Evolutionary conservation across 2,797 vertebrate species (phyloP).

Genomic region (Spheniscus humboldti): DNA sequence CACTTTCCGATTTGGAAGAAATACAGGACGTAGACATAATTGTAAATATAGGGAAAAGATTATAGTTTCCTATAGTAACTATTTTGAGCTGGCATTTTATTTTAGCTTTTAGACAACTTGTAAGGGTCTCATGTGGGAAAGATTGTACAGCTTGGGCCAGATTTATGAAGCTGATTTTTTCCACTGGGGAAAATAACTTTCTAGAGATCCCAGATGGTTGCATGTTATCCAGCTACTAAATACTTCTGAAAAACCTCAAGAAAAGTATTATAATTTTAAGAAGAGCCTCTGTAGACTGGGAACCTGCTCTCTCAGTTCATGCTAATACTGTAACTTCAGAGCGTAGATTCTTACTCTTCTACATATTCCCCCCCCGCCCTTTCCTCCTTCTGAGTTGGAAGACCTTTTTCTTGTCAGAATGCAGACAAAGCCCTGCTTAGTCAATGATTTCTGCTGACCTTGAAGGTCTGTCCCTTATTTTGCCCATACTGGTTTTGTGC

Average conservation of each 20-base stretch:
- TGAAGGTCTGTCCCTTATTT: background rate
- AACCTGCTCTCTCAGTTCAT: background rate
- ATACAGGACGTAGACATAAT: background rate
- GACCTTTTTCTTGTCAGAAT: background rate
- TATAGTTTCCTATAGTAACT: background rate
- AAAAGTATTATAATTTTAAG: background rate
- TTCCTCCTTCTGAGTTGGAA: background rate
- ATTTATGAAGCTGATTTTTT: constrained; percentile 29
- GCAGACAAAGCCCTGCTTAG: background rate
- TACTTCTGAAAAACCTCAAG: background rate
- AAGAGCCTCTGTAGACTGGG: background rate
- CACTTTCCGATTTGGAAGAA: background rate
- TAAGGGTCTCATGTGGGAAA: background rate
- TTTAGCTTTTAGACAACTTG: background rate
- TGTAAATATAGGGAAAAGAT: background rate
- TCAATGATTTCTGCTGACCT: background rate
- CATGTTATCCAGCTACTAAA: background rate
- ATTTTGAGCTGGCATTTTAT: constrained; percentile 8
- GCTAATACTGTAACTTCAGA: background rate
- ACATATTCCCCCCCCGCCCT: accelerated
- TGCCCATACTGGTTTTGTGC: background rate
- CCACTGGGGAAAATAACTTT: background rate
- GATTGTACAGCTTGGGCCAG: background rate
- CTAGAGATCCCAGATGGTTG: background rate
- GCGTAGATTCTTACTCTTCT: background rate